Conservation (phyloP, 2,113 vertebrate species). For the Acanthisitta chloris region DNA sequence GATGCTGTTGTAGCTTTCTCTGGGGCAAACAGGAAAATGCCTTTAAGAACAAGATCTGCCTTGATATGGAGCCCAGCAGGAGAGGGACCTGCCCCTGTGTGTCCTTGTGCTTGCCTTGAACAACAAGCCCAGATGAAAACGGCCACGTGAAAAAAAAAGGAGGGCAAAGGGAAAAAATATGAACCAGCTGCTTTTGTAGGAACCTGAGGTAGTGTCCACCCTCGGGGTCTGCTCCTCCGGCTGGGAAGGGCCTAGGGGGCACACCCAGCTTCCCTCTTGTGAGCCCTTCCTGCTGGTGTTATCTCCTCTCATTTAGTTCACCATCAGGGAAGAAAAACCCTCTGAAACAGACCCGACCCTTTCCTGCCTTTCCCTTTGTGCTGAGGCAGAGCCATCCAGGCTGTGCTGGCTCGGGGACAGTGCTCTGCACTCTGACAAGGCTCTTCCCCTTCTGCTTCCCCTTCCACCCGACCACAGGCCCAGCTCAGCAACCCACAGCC, state of each 20-base stretch:
- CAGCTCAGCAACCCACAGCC: background rate
- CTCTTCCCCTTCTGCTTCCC: background rate
- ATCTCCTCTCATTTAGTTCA: slow-evolving; percentile 15
- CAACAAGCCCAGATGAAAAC: background rate
- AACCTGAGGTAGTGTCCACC: background rate
- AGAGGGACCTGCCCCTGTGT: background rate
- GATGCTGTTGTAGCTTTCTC: background rate
- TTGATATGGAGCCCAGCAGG: background rate
- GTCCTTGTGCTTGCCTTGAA: background rate
- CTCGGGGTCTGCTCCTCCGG: background rate
- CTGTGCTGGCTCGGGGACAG: background rate
- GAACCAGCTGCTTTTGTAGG: background rate
- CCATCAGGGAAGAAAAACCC: background rate
- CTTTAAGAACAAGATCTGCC: background rate
- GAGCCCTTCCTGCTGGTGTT: slow-evolving; percentile 26
- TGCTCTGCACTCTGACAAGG: background rate
- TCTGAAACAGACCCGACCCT: background rate
- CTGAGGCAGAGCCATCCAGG: too few species aligned
- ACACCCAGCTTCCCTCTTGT: slow-evolving; percentile 20
- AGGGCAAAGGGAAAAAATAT: background rate
- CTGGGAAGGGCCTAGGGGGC: background rate
- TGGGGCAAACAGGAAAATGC: background rate
- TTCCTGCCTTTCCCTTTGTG: slow-evolving; percentile 3
- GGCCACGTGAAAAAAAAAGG: background rate
- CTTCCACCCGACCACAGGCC: background rate